Percentiles rank a stretch among this genome's conserved stretches.
Conservation (phyloP, 2,113 vertebrate species). For the Saccopteryx leptura region DNA sequence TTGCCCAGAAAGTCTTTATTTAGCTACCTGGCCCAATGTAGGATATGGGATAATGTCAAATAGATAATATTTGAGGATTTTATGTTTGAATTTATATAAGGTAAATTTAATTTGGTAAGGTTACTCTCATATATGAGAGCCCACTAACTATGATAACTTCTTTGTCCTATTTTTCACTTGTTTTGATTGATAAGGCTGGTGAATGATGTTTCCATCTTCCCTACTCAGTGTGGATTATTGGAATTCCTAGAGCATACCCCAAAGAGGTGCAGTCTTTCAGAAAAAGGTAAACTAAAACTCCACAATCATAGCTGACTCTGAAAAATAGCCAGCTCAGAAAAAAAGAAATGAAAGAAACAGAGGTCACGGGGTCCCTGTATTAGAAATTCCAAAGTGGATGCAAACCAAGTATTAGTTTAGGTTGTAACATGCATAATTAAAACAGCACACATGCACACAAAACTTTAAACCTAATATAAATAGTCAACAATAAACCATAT, state of each 20-base stretch:
- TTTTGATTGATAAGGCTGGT: not conserved
- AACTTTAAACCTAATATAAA: not conserved
- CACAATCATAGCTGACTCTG: not conserved
- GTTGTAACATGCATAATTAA: not conserved
- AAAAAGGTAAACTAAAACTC: not conserved
- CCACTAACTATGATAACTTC: not conserved
- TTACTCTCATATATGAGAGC: not conserved
- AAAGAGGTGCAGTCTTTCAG: not conserved
- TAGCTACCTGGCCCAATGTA: not conserved
- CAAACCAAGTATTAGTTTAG: not conserved
- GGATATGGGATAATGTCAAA: not conserved
- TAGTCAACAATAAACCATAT: not conserved
- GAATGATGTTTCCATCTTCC: not conserved
- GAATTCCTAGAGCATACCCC: not conserved
- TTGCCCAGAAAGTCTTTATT: not conserved
- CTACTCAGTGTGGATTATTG: not conserved
- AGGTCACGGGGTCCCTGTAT: not conserved
- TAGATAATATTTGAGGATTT: not conserved
- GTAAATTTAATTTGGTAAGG: slow-evolving; percentile 24
- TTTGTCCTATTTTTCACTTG: not conserved
- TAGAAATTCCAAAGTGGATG: not conserved
- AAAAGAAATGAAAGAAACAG: not conserved
- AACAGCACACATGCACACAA: not conserved
- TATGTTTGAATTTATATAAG: not conserved
- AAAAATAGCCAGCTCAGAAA: not conserved